Base-by-base conservation (phyloP, 2,888 invertebrate genomes). In the Heterodera filipjevi region DNA sequence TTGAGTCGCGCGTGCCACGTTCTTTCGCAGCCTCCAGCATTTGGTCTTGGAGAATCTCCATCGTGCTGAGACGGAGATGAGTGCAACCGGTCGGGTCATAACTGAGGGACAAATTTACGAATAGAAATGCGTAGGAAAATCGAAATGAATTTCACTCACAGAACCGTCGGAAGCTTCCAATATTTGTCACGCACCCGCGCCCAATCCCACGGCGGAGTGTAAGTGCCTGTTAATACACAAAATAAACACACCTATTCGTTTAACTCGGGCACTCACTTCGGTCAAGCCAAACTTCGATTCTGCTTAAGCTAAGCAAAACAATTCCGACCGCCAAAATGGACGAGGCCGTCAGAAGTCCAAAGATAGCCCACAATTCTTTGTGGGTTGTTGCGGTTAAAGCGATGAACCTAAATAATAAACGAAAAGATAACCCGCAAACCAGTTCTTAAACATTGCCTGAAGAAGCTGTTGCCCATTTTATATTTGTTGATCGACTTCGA, bases 21-120 rank as follows among this genome's bases (percentile, higher is more conserved):
- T 87, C 84, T 83, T 86, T 86, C 30, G 87, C 87, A 22, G 87
- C 87, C 59, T 86, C 85, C 49, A 87, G 46, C 87, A 87, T 88
- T 79, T 87, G 83, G 66, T 87, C 86, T 77, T 87, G 86, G 66
- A 88, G 84, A 59, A 78, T 77, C 79, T 88, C 88, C 86, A 88
- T 82, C 71, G 87, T 82, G 68, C 81, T 82, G 44, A 87, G 74
- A 73, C 88, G 86, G 78, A 85, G 81, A 76, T 86, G 86, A 68
- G 87, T 86, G 27, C 79, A 80, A 64, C 87, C 87, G 27, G 81
- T 77, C 74, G 81, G 77, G 77, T 88, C 88, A 79, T 86, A 86
- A 5, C 79, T 79, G 53, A 30, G 49, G 22, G 16, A 3, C 5
- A 53, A 22, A 22, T 53, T 81, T 83, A 75, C 33, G 80, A 80